Evolutionary conservation across 2,113 vertebrate genomes (phyloP).

Genomic region (Oryzias melastigma): DNA sequence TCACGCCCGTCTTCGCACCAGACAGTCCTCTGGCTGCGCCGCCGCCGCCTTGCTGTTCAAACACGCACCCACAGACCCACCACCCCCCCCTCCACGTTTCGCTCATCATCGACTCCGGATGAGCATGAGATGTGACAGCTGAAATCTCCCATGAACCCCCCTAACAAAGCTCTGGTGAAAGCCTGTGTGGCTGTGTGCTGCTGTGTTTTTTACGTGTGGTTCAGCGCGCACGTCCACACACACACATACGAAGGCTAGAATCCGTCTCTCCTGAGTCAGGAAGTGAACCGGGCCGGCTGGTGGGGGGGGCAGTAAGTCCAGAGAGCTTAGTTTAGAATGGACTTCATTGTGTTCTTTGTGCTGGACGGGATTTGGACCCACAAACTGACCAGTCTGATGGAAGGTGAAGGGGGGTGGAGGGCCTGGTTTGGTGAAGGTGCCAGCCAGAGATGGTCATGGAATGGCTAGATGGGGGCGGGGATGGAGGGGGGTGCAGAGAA

Average conservation of each 20-base stretch:
- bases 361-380: conserved; percentile 83
- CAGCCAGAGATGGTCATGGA: conserved; percentile 56
- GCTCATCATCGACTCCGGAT: conserved; percentile 78
- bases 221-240: conserved; percentile 23
- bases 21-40: conserved; percentile 24
- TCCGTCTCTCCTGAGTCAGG: conserved; percentile 88
- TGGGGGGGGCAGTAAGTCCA: conserved; percentile 76
- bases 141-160: conserved; percentile 82
- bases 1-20: conserved; percentile 15
- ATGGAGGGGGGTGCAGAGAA: conserved; percentile 8
- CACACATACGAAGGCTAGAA: conserved; percentile 69
- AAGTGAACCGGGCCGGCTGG: conserved; percentile 77
- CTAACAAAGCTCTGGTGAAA: conserved; percentile 83
- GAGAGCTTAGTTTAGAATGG: conserved; percentile 76
- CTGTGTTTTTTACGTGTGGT: conserved; percentile 13
- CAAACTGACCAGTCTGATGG: conserved; percentile 86
- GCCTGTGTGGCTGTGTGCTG: conserved; percentile 59
- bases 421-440: conserved; percentile 64
- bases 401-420: conserved; percentile 88
- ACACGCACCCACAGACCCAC: conserved; percentile 42
- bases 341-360: conserved; percentile 86
- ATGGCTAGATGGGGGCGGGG: conserved; percentile 12
- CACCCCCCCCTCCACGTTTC: conserved; percentile 56
- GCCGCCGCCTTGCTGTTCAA: conserved; percentile 24
- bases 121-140: conserved; percentile 86